Percentiles rank a stretch among this genome's conserved stretches.
Evolutionary conservation across 1,140 invertebrate genomes (phyloP).

Genomic region (Saccostrea glomerata): DNA sequence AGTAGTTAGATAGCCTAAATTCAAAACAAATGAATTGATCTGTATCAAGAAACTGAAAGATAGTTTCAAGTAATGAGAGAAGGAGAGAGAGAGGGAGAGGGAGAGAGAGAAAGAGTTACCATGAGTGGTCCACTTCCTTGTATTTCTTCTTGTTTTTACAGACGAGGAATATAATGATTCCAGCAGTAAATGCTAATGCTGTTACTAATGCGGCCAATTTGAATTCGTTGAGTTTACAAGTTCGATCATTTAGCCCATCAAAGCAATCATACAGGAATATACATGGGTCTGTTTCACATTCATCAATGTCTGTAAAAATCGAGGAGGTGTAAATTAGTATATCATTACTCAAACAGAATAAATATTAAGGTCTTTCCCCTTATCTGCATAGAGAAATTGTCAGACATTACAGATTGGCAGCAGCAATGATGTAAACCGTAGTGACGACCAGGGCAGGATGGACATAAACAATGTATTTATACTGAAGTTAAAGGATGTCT

Average conservation of each 20-base stretch:
- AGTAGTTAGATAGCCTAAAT: slow-evolving; percentile 5
- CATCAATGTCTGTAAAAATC: neutral
- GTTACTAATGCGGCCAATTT: neutral
- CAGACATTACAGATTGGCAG: too few relatives aligned
- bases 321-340: too few relatives aligned
- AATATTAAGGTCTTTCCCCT: too few relatives aligned
- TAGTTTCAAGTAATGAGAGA: neutral
- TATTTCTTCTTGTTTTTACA: slow-evolving; percentile 16
- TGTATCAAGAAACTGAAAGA: neutral
- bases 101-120: slow-evolving; percentile 16
- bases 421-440: too few relatives aligned
- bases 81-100: neutral
- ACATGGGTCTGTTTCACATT: neutral
- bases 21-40: neutral
- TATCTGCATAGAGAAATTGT: too few relatives aligned
- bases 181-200: neutral
- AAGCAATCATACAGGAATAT: neutral
- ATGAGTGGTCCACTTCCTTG: neutral
- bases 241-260: neutral
- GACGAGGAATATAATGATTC: neutral
- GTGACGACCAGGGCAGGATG: too few relatives aligned
- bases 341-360: too few relatives aligned
- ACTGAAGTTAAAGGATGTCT: too few relatives aligned
- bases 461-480: too few relatives aligned
- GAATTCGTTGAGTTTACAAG: neutral